Evolutionary conservation across 2,797 vertebrate species (phyloP).

Genomic region (Phrynocephalus forsythii): DNA sequence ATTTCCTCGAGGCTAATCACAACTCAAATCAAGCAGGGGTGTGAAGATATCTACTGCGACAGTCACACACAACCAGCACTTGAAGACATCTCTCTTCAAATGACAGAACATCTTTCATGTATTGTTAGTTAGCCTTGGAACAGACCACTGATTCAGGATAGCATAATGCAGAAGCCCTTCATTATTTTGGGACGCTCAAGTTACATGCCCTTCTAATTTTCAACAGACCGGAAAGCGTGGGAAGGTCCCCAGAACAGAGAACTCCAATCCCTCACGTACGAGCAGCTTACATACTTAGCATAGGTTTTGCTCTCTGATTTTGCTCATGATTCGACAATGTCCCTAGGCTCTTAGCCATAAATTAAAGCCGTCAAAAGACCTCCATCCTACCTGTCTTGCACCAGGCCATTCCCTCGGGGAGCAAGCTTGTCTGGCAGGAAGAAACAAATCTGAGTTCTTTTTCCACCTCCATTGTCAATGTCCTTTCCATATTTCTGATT

Average conservation of each 20-base stretch:
- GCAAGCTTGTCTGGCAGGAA: constrained; percentile 12
- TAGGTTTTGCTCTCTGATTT: not conserved
- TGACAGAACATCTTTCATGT: too few species aligned
- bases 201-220: not conserved
- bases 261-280: not conserved
- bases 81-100: too few species aligned
- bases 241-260: not conserved
- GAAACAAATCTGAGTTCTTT: not conserved
- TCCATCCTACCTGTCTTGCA: constrained; percentile 5
- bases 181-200: not conserved
- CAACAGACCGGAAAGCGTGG: not conserved
- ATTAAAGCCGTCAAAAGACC: constrained; percentile 1
- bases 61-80: too few species aligned
- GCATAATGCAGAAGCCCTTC: too few species aligned
- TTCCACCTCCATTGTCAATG: not conserved
- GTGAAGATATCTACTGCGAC: too few species aligned
- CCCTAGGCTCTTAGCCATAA: constrained; percentile 7
- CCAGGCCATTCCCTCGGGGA: not conserved
- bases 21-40: too few species aligned
- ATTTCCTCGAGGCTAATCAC: too few species aligned
- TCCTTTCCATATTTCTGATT: not conserved
- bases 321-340: not conserved
- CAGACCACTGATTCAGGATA: not conserved
- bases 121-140: not conserved
- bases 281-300: not conserved